Evolutionary conservation across 2,113 vertebrate genomes (phyloP), one percentile per base, ranked within the genome.

Genomic region (Columba janthina): DNA sequence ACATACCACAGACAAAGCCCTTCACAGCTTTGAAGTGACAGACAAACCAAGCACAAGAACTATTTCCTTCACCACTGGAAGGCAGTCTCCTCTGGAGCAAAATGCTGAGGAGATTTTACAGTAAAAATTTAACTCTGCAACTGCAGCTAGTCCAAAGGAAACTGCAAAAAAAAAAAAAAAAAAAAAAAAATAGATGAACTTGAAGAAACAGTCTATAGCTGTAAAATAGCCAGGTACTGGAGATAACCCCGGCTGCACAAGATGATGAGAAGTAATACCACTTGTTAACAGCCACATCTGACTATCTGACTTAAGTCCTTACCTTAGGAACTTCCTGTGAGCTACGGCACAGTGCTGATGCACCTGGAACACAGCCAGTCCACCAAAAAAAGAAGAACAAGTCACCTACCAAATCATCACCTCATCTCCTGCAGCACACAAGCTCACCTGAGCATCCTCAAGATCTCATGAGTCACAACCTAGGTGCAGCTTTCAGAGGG

Each of bases 341-440:
- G 70, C 12, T 15, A 32, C n/a, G 62, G 25, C 7, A 1, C 22
- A 44, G 26, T 25, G 12, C 42, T 0, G 1, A 28, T 28, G 28
- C 4, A 42, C 26, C 17, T 48, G 9, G 31, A 70, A 48, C 4
- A 12, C 15, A 1, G 2, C 3, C 26, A 25, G 15, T 60, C 51
- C 3, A 67, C 72, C 50, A 51, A 62, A 12, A 50, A 22, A 21
- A 65, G 15, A 31, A 44, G 11, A 22, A 32, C 12, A 53, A 54
- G 11, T 53, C 34, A 62, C 26, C 42, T 60, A 69, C 40, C 24
- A 60, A 80, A 61, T n/a, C 50, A 70, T 13, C 15, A 42, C 5
- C 11, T 22, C 51, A 50, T 10, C 38, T 93, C 69, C 31, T 44
- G 36, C 70, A 82, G 46, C 31, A 38, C n/a, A 24, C 48, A 70